Evolutionary conservation across 37 sponge, comb jelly and placozoan species (phyloP).

Genomic region (Bolinopsis microptera): DNA sequence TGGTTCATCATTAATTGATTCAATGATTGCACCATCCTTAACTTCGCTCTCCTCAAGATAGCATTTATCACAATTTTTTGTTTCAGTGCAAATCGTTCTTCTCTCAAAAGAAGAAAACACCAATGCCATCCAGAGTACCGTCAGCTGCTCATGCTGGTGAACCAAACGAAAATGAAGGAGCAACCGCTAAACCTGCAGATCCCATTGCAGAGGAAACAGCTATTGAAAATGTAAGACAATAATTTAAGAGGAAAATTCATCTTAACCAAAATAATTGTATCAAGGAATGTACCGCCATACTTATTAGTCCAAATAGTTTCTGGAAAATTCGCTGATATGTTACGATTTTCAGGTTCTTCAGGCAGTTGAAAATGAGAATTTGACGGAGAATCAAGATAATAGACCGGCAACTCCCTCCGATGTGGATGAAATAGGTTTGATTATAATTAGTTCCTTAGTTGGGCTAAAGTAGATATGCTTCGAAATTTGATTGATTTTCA

Average conservation of each 20-base stretch:
- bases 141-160: slow-evolving; percentile 3
- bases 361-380: slow-evolving; percentile 36
- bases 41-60: no score
- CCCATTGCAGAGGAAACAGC: not conserved
- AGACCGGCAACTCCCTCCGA: slow-evolving; percentile 61
- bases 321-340: no score
- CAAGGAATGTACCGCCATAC: not conserved
- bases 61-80: no score
- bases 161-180: not conserved
- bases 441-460: no score
- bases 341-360: no score
- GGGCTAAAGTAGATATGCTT: no score
- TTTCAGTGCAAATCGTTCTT: slow-evolving; percentile 55
- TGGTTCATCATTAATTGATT: no score
- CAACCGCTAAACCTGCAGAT: not conserved
- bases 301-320: no score
- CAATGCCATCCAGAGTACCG: slow-evolving; percentile 4
- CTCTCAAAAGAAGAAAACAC: slow-evolving; percentile 43
- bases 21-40: no score
- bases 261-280: slow-evolving; percentile 26
- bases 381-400: not conserved
- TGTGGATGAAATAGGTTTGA: slow-evolving; percentile 42
- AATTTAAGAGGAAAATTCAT: no score
- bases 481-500: no score
- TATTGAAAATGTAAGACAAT: not conserved